phyloP scores from a whole-genome alignment of 2,797 vertebrate genomes.

The Crypturellus tataupa region DNA sequence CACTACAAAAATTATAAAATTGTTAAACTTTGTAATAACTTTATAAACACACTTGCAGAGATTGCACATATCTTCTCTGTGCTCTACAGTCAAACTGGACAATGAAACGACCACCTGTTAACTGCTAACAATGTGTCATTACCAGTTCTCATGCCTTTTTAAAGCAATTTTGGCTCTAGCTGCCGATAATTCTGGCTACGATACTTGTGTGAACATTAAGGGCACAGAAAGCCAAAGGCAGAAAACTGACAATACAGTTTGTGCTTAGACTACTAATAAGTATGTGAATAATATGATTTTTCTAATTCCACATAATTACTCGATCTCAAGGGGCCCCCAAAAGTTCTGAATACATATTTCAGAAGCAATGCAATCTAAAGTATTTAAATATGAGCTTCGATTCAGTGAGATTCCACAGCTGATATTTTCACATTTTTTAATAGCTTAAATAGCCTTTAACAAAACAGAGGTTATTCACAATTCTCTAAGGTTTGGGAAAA shows the following conservation, averaged over 20 bases:
- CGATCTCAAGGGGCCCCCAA: constrained; percentile 76
- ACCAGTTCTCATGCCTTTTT: constrained; percentile 84
- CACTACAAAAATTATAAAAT: constrained; percentile 65
- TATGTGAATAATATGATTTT: constrained; percentile 79
- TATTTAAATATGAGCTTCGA: constrained; percentile 69
- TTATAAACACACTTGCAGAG: constrained; percentile 77
- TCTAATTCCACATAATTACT: constrained; percentile 81
- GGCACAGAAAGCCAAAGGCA: constrained; percentile 84
- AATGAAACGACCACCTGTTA: constrained; percentile 88
- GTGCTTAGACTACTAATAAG: constrained; percentile 84
- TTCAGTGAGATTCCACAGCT: constrained; percentile 62
- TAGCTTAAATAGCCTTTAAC: constrained; percentile 67
- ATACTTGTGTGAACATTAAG: constrained; percentile 86
- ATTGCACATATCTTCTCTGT: constrained; percentile 79
- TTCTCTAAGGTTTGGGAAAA: constrained; percentile 59
- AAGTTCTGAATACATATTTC: constrained; percentile 76
- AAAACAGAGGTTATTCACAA: constrained; percentile 44
- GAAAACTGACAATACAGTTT: constrained; percentile 84
- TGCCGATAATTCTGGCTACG: constrained; percentile 82
- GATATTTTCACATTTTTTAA: constrained; percentile 67
- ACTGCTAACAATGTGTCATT: constrained; percentile 86
- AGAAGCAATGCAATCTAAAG: constrained; percentile 67
- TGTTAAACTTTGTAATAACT: constrained; percentile 76
- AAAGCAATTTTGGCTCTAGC: constrained; percentile 86
- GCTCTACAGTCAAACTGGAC: constrained; percentile 84